These are phyloP conservation scores for Synergus umbraculus DNA, from an alignment of 2,888 invertebrate species.

Conservation along the genomic window DNA sequence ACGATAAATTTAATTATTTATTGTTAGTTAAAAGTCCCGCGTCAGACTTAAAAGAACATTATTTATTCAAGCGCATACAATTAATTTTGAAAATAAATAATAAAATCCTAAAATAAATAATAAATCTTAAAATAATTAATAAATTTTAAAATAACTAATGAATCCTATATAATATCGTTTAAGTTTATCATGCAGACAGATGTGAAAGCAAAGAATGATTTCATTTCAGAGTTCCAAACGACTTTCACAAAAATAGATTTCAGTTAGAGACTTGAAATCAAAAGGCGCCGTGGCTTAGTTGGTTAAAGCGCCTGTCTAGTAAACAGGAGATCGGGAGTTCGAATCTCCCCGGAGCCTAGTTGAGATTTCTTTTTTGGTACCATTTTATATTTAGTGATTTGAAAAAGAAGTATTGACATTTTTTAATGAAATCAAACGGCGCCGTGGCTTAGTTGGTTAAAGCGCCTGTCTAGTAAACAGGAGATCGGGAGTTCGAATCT, in stretches of 20 bases:
- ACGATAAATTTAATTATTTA: background rate
- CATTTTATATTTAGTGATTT: no score
- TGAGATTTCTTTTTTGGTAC: background rate
- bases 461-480: constrained; percentile 86
- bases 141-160: no score
- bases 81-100: no score
- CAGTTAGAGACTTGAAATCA: no score
- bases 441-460: constrained; percentile 90
- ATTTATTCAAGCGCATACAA: background rate
- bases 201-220: no score
- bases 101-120: no score
- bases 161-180: no score
- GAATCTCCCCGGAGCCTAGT: constrained; percentile 81
- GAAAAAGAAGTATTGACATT: background rate
- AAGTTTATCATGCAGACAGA: no score
- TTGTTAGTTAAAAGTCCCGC: background rate
- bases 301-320: constrained; percentile 87
- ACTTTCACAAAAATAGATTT: no score
- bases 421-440: constrained; percentile 73
- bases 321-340: constrained; percentile 85
- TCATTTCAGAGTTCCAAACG: no score
- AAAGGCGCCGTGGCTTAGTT: constrained; percentile 87
- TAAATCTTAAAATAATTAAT: no score
- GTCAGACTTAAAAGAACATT: background rate
- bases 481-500: constrained; percentile 85